Base-by-base conservation (phyloP, 2,113 vertebrate genomes). In the Euleptes europaea region DNA sequence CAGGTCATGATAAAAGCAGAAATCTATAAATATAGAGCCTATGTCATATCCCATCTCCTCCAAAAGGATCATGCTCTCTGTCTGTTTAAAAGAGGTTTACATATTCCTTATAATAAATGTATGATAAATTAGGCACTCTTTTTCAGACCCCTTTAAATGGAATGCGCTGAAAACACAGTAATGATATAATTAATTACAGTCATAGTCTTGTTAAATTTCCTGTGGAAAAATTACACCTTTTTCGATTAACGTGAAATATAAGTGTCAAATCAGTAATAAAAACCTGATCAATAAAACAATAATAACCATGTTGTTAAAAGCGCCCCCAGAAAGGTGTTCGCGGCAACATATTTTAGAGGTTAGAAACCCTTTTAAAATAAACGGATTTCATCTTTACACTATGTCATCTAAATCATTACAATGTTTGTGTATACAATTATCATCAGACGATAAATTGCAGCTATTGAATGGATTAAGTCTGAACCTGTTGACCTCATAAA, bases 351-450 rank as follows among this genome's bases (percentile, higher is more conserved):
- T 98, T 98, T 97, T 96, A 97, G 96, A 96, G 99, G 98, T 99
- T 98, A 99, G 97, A 98, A 98, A 99, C 98, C 99, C 99, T 99
- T 99, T 99, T 99, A 99, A 99, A 99, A 99, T 98, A 98, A 99
- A 99, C 97, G 98, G 98, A 98, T 99, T 99, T 99, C 98, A 99
- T 99, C 99, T 98, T 98, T 98, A 97, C 97, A 98, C 98, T 95
- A 2, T 98, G 99, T 98, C 98, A 98, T 97, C 97, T 99, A 99
- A 99, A 99, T 99, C 99, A 99, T 97, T 96, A 96, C 97, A 98
- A 98, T 99, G 99, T 99, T 99, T 99, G 98, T 99, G 98, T 99
- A 99, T 99, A 99, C 98, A 99, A 99, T 99, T 99, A 99, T 98
- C 99, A 99, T 99, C 98, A 98, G 98, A 97, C 97, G 96, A 99